These are phyloP conservation scores for Hoplodrina blanda DNA, from an alignment of 2,888 invertebrate species.

Conservation along the genomic window DNA sequence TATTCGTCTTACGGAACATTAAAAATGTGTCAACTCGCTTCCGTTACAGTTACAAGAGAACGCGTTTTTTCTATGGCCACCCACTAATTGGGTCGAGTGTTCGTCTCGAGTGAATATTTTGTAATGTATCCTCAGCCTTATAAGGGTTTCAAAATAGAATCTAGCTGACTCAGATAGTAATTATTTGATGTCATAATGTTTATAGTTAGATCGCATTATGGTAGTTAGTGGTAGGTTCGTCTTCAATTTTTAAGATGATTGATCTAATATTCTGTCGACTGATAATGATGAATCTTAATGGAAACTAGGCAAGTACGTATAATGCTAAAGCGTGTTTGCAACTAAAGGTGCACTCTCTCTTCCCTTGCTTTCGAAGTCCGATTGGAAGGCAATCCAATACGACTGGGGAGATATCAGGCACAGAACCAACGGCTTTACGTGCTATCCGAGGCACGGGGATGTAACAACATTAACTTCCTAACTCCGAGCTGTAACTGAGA, in stretches of 20 bases:
- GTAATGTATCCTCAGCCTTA: slow-evolving; percentile 70
- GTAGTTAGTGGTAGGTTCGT: background rate
- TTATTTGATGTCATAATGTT: slow-evolving; percentile 25
- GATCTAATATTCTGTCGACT: too few relatives aligned
- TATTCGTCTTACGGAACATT: slow-evolving; percentile 55
- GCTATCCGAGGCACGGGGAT: too few relatives aligned
- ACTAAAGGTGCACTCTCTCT: too few relatives aligned
- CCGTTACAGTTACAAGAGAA: slow-evolving; percentile 74
- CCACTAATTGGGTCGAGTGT: slow-evolving; percentile 69
- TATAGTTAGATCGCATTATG: background rate
- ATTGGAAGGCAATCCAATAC: too few relatives aligned
- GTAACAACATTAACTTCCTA: too few relatives aligned
- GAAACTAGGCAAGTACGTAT: too few relatives aligned
- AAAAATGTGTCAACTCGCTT: slow-evolving; percentile 72
- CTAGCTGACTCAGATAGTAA: slow-evolving; percentile 26
- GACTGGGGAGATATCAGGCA: too few relatives aligned
- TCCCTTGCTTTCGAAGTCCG: too few relatives aligned
- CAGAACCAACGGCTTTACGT: too few relatives aligned
- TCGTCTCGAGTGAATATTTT: slow-evolving; percentile 69
- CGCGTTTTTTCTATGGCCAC: slow-evolving; percentile 67
- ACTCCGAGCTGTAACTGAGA: too few relatives aligned
- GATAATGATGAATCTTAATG: too few relatives aligned
- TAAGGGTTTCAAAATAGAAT: slow-evolving; percentile 59
- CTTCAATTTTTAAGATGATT: background rate
- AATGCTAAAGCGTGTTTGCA: too few relatives aligned